Evolutionary conservation across 2,113 vertebrate species (phyloP), one percentile per base, ranked within the genome.

Genomic region (Saccopteryx bilineata): DNA sequence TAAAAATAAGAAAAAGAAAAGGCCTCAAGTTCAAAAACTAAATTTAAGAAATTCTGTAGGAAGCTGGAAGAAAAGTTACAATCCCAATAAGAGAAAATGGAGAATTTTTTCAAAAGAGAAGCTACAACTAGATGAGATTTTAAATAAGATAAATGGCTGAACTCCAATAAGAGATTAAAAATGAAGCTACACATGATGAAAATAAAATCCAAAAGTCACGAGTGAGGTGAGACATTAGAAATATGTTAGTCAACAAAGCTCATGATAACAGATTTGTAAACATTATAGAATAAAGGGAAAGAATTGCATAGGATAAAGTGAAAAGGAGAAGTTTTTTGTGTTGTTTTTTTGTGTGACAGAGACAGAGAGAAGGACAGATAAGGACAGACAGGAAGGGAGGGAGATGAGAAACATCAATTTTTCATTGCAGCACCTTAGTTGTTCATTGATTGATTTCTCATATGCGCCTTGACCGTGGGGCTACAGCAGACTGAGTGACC

Each of bases 111-210:
- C 19, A 46, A n/a, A 83, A 91, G 66, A 79, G n/a, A 96, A 89
- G 76, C 46, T 84, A 33, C n/a, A 91, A 72, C 84, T 87, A 80
- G 80, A 84, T 75, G 66, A 95, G 48, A 86, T 93, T 93, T 96
- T 87, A 96, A 93, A 92, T 95, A 83, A 87, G 56, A 81, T 65
- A 94, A 94, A 95, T 48, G 61, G 71, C 46, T 50, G 31, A 93
- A 87, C 19, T 93, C 84, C 71, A 84, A 9, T 33, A 68, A 54
- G 46, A 76, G 56, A 90, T 76, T 91, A 69, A 92, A 96, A 94
- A 23, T 15, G 9, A 92, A 92, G 8, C n/a, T 72, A 54, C 14
- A 52, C 0, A 7, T 74, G 61, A 93, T 92, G 83, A 76, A 93
- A 93, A 93, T 89, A 84, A 92, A 95, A 92, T 58, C 39, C 48